Evolutionary conservation across 2,113 vertebrate genomes (phyloP), one percentile per base, ranked within the genome.

Genomic region (rat (Rattus norvegicus)): DNA sequence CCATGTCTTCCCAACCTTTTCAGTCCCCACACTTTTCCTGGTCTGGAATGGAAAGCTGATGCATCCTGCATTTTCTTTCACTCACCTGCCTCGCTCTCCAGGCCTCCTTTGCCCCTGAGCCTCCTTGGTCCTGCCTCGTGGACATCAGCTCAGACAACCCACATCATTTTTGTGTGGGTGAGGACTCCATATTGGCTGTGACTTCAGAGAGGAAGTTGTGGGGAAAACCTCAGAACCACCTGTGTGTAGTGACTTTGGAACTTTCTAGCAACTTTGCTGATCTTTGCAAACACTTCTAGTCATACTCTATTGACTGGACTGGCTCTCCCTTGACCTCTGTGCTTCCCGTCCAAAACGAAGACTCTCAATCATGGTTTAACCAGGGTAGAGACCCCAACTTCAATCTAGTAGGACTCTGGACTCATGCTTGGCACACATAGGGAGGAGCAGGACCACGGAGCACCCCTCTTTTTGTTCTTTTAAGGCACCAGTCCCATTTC

Each of bases 1-100:
- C 69, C 9, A 94, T 76, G 91, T 97, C 94, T 94, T 97, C 19
- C 36, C 83, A 92, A 96, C 92, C 96, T 97, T 89, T 86, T 67
- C 67, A 77, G 85, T 92, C 91, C 22, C 69, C 36, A n/a, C 33
- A 43, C 36, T 93, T 73, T 97, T 97, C 86, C 95, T 97, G 81
- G 91, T 95, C 75, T 85, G 92, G 52, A 72, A 76, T 90, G 79
- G 92, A 96, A 96, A 75, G 30, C 85, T 16, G 52, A 22, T 79
- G 33, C 19, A 22, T 89, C 56, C 61, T 70, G 92, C 26, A 24
- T 72, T 61, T 80, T n/a, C 9, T 73, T 67, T 54, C 43, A 67
- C 69, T 36, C 59, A 84, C 36, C 17, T 80, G 19, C 9, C 33
- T 90, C 85, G 47, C 61, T 77, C n/a, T 4, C 28, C 1, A 30